Evolutionary conservation across 2,797 vertebrate species (phyloP), one percentile per base, ranked within the genome.

Genomic region (Setipinna tenuifilis): DNA sequence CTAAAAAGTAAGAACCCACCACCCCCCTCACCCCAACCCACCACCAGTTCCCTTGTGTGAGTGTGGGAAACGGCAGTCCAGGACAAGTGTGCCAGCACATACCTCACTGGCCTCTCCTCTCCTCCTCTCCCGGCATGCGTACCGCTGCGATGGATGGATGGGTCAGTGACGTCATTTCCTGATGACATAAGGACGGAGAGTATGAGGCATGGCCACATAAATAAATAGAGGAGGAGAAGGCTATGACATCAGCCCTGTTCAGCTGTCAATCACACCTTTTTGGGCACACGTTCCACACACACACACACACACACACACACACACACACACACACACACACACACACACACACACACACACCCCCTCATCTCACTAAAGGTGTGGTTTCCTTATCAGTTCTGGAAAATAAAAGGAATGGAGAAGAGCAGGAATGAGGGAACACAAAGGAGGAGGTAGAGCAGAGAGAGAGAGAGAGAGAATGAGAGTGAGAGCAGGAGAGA

Each of bases 361-460:
- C 31, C 41, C 19, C 71, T 78, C 71, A 44, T 35, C 31, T 19
- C 16, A 7, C 31, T 10, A 35, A 78, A 9, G 71, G 71, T 78
- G 71, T 78, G 71, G 71, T 44, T 78, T 78, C 71, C 71, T 41
- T 78, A 78, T 75, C 68, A 19, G 28, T 35, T 35, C 50, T 57
- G n/a, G 16, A 50, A 16, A 31, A 83, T 11, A 41, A 35, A 59
- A 21, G 57, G 44, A 14, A 75, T 75, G 28, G 68, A 75, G 35
- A 5, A 35, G 81, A 82, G 81, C 16, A 28, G 28, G 25, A 16
- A 12, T 35, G 19, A 57, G 81, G 28, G 9, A 82, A 31, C 48
- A 28, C 12, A 28, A 58, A 46, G 14, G 23, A 21, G 23, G 46
- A 21, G 46, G 28, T 21, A 71, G 14, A 71, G 71, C 23, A 57